Conservation (phyloP, 2,113 vertebrate species). For the Toxotes chatareus region DNA sequence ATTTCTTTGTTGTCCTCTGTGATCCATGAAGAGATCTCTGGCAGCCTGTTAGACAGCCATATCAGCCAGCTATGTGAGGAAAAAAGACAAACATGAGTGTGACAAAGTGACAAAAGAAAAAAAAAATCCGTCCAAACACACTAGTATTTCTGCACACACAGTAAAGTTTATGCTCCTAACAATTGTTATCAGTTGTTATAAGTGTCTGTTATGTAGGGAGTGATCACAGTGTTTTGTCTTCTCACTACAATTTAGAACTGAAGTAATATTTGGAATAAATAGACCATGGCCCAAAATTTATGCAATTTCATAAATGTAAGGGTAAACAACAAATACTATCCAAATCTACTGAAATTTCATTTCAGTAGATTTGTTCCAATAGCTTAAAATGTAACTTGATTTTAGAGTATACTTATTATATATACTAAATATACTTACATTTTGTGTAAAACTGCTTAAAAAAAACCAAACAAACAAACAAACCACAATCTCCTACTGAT, state of each 20-base stretch:
- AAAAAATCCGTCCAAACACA: constrained; percentile 21
- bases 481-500: constrained; percentile 25
- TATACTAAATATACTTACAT: too few species aligned
- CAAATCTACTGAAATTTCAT: too few species aligned
- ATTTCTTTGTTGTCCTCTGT: constrained; percentile 66
- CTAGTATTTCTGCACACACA: not conserved
- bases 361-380: too few species aligned
- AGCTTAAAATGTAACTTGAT: too few species aligned
- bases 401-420: too few species aligned
- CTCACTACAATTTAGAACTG: not conserved
- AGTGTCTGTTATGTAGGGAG: not conserved
- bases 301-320: not conserved
- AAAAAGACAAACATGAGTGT: constrained; percentile 19
- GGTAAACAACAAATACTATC: too few species aligned
- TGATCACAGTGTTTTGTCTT: not conserved
- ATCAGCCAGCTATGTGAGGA: constrained; percentile 54
- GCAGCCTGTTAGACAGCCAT: constrained; percentile 76
- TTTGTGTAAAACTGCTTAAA: too few species aligned
- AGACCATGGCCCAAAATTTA: not conserved
- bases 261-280: not conserved
- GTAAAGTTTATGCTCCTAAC: not conserved
- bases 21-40: constrained; percentile 78
- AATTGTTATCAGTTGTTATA: too few species aligned
- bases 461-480: not conserved
- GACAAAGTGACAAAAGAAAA: constrained; percentile 1